Base-by-base conservation (phyloP, 2,888 invertebrate genomes). In the Drosophila cracens region DNA sequence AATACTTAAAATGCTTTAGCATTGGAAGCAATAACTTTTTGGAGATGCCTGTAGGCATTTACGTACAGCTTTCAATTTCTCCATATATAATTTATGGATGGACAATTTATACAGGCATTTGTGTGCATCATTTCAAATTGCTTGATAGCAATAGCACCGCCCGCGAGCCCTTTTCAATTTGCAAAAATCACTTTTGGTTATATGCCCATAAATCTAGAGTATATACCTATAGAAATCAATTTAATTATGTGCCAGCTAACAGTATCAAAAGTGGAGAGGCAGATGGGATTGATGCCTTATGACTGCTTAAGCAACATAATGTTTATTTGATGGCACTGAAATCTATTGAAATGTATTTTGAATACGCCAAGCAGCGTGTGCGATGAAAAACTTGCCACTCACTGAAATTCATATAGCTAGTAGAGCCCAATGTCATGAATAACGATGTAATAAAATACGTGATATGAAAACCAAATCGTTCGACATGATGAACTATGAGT, bases 371-470 rank as follows among this genome's bases (percentile, higher is more conserved):
- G 62, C 16, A 51, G 64, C 67, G 61, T 67, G 66, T 59, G 58
- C 57, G 68, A 64, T 71, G 73, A 68, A 63, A 71, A 85, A 76
- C 79, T 81, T 74, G 63, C 81, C 76, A 67, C 71, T 65, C 60
- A 71, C 61, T 74, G 79, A 79, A 61, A 71, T 68, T 74, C 79
- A 79, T 79, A 79, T 53, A 64, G 59, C 70, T 48, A 36, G 21
- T 57, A 21, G 46, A 49, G 69, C 74, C 70, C 79, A 79, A 87
- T 83, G 83, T 81, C 88, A 87, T 85, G 85, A 85, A 87, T 87
- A 83, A 88, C 87, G 88, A 88, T 86, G 88, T 88, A 87, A 87
- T 87, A 87, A 87, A 87, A 87, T 87, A 87, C 87, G 87, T 87
- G 87, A 87, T 87, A 85, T 85, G 87, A 87, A 87, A 88, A 29